Evolutionary conservation across 2,113 vertebrate species (phyloP), one percentile per base, ranked within the genome.

Genomic region (Willisornis vidua): DNA sequence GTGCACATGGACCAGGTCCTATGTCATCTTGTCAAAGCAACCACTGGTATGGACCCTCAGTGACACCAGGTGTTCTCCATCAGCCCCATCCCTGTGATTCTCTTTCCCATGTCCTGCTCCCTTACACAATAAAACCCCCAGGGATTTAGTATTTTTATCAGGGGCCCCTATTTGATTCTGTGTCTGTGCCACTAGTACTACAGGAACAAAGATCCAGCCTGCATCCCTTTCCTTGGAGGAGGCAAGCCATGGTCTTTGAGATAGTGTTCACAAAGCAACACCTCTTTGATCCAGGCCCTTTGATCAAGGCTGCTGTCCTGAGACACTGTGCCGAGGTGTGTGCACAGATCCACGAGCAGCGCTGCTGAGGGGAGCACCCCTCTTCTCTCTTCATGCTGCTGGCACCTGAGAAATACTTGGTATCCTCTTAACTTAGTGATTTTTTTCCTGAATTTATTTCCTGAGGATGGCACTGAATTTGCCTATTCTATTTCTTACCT

Each of bases 401-500:
- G 72, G 31, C 14, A 51, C 29, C 31, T 62, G 62, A 70, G n/a
- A 15, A 73, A 76, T 80, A 49, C 43, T 51, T 65, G 35, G 20
- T 79, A 55, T n/a, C 28, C 17, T 87, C 22, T 70, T 54, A 45
- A 33, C 23, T 48, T 37, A 59, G 31, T 15, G 45, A 61, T 29
- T 55, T 74, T 28, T 82, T 66, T 51, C 35, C 46, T 55, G 67
- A 10, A 8, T 13, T 58, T 20, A 59, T 80, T 72, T 33, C 55
- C 48, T 15, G n/a, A 78, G 31, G 49, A 92, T 88, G 49, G 25
- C 75, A 74, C 29, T 86, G 52, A 6, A 49, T 68, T 92, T 91
- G 17, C 48, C 35, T 76, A 0, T 48, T 76, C 19, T 51, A 14
- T 75, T 88, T 79, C 94, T 26, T 98, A 98, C 98, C 98, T 98